Base-by-base conservation (phyloP, 2,888 invertebrate genomes). In the Stenodema calcarata region DNA sequence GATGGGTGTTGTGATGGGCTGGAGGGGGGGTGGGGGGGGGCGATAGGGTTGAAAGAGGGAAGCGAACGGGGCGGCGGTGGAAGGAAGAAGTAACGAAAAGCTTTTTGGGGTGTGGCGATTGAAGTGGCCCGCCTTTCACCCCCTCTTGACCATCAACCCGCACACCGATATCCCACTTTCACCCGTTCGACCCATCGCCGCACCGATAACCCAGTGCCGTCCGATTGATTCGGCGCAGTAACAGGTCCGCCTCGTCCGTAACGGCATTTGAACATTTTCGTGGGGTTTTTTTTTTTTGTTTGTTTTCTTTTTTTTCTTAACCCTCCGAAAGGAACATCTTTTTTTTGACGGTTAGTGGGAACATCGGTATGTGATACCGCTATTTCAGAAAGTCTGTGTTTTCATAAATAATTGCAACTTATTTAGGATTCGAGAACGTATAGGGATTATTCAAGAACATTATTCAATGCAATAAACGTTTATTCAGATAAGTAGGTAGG, bases 71-170 rank as follows among this genome's bases (percentile, higher is more conserved):
- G 47, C 44, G 80, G 87, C 81, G 81, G 81, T 35, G 70, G 83
- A 70, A 81, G 62, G 81, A 81, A 81, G 81, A 62, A 81, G 81
- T 81, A 81, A 62, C 81, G 81, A 81, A 81, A 81, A 81, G 81
- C 81, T 81, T 81, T n/a, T 81, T 81, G 81, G 81, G 81, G 81
- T 81, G 81, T 81, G 81, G 81, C 81, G 81, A 81, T 81, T 81
- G 81, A 62, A 81, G 81, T 81, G 81, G 81, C 81, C 81, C 81
- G 81, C 81, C 81, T 81, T 54, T 35, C 54, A n/a, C 81, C 81
- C 50, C 62, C 62, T 11, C 75, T n/a, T 3, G 23, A 18, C 75
- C 41, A 35, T 81, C 81, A 14, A n/a, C 50, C 81, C n/a, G n/a
- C 27, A 3, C 30, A 12, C 35, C 75, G 30, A 30, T 11, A 76